phyloP scores from a whole-genome alignment of 2,888 invertebrate species.

The Drosophila sordidula region DNA sequence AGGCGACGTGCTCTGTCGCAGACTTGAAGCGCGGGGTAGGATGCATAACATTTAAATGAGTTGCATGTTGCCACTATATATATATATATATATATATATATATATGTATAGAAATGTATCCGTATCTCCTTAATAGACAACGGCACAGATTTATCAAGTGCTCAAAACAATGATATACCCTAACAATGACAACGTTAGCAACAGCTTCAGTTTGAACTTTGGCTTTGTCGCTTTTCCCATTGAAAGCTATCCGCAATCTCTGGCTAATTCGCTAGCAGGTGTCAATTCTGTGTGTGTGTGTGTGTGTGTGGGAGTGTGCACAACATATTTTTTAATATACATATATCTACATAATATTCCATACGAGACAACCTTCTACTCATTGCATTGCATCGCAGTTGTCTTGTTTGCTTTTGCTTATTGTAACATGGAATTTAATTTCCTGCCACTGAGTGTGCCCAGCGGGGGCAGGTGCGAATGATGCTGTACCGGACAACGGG shows the following conservation, averaged over 20 bases:
- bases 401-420: slow-evolving; percentile 22
- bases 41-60: slow-evolving; percentile 52
- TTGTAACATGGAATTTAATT: slow-evolving; percentile 67
- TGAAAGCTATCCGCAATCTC: slow-evolving; percentile 14
- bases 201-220: slow-evolving; percentile 41
- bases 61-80: slow-evolving; percentile 19
- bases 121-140: neutral
- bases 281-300: slow-evolving; percentile 6
- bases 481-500: slow-evolving; percentile 1
- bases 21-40: neutral
- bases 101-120: neutral
- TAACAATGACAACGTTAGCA: slow-evolving; percentile 37
- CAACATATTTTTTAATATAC: slow-evolving; percentile 1
- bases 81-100: neutral
- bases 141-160: slow-evolving; percentile 36
- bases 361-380: slow-evolving; percentile 4
- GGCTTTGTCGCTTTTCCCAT: slow-evolving; percentile 26
- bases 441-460: slow-evolving; percentile 44
- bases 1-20: slow-evolving; percentile 9
- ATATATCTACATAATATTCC: slow-evolving; percentile 12
- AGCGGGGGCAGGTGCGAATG: slow-evolving; percentile 1
- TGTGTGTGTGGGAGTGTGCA: neutral
- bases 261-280: slow-evolving; percentile 33
- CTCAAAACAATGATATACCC: slow-evolving; percentile 34
- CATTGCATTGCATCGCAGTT: slow-evolving; percentile 2